These are phyloP conservation scores for Condylostylus longicornis DNA, from an alignment of 1,140 invertebrate species.

Conservation along the genomic window DNA sequence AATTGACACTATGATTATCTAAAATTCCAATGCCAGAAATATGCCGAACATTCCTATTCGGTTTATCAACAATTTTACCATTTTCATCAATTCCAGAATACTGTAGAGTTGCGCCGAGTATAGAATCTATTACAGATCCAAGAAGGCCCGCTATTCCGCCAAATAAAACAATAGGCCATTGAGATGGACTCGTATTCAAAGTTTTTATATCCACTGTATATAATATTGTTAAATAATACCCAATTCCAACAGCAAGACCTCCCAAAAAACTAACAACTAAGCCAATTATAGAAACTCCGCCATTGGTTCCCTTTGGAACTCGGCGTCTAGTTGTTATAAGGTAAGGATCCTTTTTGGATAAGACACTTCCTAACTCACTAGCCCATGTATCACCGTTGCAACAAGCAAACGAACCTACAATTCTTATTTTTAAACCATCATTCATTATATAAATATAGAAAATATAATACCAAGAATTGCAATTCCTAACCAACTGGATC, in stretches of 20 bases:
- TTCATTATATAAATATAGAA: not conserved
- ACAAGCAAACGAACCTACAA: constrained; percentile 56
- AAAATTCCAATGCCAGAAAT: constrained; percentile 62
- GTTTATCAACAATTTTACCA: constrained; percentile 56
- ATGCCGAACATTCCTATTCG: constrained; percentile 53
- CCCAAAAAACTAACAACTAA: constrained; percentile 56
- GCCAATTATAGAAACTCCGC: constrained; percentile 58
- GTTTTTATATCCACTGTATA: constrained; percentile 44
- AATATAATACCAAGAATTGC: constrained; percentile 64
- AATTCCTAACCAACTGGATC: constrained; percentile 64
- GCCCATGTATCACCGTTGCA: constrained; percentile 86
- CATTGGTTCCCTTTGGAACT: constrained; percentile 76
- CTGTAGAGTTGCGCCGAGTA: constrained; percentile 71
- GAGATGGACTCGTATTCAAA: constrained; percentile 48
- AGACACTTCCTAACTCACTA: constrained; percentile 71
- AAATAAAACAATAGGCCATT: constrained; percentile 65
- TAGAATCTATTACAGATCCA: constrained; percentile 69
- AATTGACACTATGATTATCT: constrained; percentile 85
- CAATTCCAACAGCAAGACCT: constrained; percentile 56
- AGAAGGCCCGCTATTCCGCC: constrained; percentile 57
- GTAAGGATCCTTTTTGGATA: constrained; percentile 49
- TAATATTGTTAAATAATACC: constrained; percentile 51
- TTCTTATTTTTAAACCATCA: not conserved
- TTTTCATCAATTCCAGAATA: constrained; percentile 62
- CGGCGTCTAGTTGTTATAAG: constrained; percentile 58